Percentiles rank a stretch among this genome's conserved stretches.
Evolutionary conservation across 2,888 invertebrate species (phyloP).

Genomic region (Watsonalla cultraria): DNA sequence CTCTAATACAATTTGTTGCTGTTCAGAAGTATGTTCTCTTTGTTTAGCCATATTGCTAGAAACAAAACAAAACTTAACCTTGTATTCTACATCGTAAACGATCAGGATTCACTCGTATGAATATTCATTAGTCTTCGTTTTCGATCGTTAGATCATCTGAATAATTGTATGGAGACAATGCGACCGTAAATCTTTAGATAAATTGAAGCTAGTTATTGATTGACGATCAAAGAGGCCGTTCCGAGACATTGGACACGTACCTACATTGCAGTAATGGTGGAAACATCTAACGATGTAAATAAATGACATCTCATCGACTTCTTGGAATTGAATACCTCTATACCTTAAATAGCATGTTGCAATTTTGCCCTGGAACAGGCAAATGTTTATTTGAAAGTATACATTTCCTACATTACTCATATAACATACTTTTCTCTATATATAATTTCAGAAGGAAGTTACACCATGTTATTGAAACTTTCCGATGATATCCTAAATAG

Average conservation of each 20-base stretch:
- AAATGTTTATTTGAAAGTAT: background rate
- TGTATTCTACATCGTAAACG: background rate
- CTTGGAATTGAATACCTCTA: conserved; percentile 31
- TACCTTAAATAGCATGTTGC: conserved; percentile 11
- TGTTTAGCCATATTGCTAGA: no score
- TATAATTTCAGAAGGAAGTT: no score
- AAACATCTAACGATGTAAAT: conserved; percentile 48
- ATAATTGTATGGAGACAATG: conserved; percentile 60
- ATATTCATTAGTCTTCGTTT: conserved; percentile 23
- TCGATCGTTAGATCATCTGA: conserved; percentile 32
- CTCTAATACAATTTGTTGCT: no score
- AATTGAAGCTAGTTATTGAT: conserved; percentile 62
- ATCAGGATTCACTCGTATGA: conserved; percentile 10
- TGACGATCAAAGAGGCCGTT: conserved; percentile 59
- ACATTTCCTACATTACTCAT: no score
- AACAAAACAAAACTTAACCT: background rate
- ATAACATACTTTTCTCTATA: no score
- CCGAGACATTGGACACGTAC: conserved; percentile 47
- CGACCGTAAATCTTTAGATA: conserved; percentile 60
- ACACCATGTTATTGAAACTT: no score
- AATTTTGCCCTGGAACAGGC: background rate
- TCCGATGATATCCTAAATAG: no score
- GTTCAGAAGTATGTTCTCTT: no score
- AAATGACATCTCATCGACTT: conserved; percentile 39
- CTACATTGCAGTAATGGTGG: conserved; percentile 44